Evolutionary conservation across 2,888 invertebrate species (phyloP).

Genomic region (Eilema depressum): DNA sequence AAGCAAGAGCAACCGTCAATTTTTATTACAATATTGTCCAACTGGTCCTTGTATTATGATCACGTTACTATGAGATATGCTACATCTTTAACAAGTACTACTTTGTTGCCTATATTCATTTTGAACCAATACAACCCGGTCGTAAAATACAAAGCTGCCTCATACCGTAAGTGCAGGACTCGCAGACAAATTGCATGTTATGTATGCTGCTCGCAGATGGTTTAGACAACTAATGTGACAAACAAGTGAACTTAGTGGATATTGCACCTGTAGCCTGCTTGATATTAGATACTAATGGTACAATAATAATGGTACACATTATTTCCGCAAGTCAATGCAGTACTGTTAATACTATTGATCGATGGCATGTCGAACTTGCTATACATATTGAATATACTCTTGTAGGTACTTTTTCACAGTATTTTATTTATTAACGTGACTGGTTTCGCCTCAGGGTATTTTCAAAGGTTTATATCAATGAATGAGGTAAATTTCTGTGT

Average conservation of each 20-base stretch:
- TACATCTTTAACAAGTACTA: not conserved
- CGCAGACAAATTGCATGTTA: not conserved
- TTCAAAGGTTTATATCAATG: too few relatives aligned
- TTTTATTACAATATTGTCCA: too few relatives aligned
- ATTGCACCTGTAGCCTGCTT: not conserved
- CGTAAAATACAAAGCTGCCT: not conserved
- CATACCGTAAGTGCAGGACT: not conserved
- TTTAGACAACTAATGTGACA: conserved; percentile 1
- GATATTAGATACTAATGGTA: not conserved
- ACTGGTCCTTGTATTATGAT: too few relatives aligned
- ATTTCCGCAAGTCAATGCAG: not conserved
- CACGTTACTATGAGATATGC: too few relatives aligned
- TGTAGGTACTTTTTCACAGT: too few relatives aligned
- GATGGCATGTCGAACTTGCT: too few relatives aligned
- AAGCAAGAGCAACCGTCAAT: too few relatives aligned
- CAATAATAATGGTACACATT: not conserved
- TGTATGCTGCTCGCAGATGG: not conserved
- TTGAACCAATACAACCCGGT: not conserved
- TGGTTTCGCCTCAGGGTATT: too few relatives aligned
- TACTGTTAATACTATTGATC: too few relatives aligned
- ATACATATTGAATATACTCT: too few relatives aligned
- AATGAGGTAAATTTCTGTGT: not conserved
- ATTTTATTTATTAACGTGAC: too few relatives aligned
- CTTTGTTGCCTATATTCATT: conserved; percentile 1
- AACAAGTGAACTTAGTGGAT: not conserved